Conservation (phyloP, 92 coral and sea anemone species). For the Palythoa heliodiscus region DNA sequence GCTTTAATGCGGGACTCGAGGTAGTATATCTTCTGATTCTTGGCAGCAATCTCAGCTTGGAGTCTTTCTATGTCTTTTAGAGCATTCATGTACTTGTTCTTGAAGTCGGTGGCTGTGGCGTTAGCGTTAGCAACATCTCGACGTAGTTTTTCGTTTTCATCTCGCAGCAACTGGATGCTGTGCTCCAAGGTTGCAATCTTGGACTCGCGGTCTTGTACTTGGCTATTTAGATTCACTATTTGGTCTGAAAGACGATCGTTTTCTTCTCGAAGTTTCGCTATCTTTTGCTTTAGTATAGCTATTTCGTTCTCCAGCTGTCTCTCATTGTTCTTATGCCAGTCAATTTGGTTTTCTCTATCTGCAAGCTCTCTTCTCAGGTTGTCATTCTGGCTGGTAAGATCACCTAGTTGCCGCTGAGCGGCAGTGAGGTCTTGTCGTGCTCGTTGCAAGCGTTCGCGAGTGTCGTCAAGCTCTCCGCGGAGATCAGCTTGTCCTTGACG, state of each 20-base stretch:
- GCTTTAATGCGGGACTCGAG: constrained; percentile 78
- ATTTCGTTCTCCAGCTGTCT: constrained; percentile 86
- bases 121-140: constrained; percentile 84
- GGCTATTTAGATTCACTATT: constrained; percentile 70
- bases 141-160: constrained; percentile 84
- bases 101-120: constrained; percentile 85
- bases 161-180: constrained; percentile 74
- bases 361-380: constrained; percentile 63
- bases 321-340: constrained; percentile 84
- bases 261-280: constrained; percentile 78
- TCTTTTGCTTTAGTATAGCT: constrained; percentile 79
- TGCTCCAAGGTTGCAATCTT: constrained; percentile 86
- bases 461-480: constrained; percentile 79
- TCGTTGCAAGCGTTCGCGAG: constrained; percentile 61
- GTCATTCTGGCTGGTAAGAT: constrained; percentile 56
- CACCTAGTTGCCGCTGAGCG: constrained; percentile 72
- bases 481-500: constrained; percentile 83
- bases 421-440: constrained; percentile 66
- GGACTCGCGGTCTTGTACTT: constrained; percentile 85
- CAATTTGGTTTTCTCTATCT: constrained; percentile 79
- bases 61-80: constrained; percentile 74
- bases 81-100: constrained; percentile 86
- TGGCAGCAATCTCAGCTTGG: constrained; percentile 68
- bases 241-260: constrained; percentile 79
- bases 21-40: constrained; percentile 76